phyloP scores from a whole-genome alignment of 2,888 invertebrate genomes.

The Heteropelma amictum region DNA sequence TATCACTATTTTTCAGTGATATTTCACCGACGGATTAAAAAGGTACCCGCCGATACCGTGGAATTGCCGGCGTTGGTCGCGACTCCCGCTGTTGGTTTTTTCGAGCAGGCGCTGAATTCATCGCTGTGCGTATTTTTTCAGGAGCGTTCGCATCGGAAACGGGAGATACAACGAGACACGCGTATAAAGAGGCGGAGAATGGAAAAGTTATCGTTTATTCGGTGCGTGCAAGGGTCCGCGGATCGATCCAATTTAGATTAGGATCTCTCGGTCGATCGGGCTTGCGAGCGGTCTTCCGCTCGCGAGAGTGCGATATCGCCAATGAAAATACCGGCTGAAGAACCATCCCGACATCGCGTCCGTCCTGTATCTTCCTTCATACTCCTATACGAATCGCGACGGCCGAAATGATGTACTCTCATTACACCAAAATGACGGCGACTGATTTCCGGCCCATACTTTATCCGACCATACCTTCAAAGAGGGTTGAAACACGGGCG shows the following conservation, averaged over 20 bases:
- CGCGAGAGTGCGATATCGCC: constrained; percentile 49
- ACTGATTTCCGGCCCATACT: constrained; percentile 39
- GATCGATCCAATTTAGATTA: constrained; percentile 74
- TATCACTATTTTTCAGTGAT: constrained; percentile 62
- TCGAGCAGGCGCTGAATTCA: constrained; percentile 9
- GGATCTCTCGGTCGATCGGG: constrained; percentile 63
- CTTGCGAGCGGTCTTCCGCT: constrained; percentile 53
- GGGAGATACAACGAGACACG: constrained; percentile 57
- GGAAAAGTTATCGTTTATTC: constrained; percentile 24
- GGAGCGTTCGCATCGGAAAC: constrained; percentile 38
- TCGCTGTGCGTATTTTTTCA: constrained; percentile 7
- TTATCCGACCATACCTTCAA: no score
- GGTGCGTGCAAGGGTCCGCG: constrained; percentile 3
- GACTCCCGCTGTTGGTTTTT: constrained; percentile 11
- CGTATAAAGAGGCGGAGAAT: constrained; percentile 14
- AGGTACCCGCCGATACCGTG: no score
- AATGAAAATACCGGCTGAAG: constrained; percentile 64
- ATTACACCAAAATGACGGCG: no score
- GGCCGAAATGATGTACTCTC: constrained; percentile 45
- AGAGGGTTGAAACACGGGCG: no score
- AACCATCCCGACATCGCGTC: no score
- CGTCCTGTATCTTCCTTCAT: constrained; percentile 18
- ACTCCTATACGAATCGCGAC: constrained; percentile 52
- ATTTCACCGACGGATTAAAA: constrained; percentile 57
- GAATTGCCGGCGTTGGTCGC: neutral